phyloP scores from a whole-genome alignment of 1,140 invertebrate species.

The Aphelenchoides fujianensis region DNA sequence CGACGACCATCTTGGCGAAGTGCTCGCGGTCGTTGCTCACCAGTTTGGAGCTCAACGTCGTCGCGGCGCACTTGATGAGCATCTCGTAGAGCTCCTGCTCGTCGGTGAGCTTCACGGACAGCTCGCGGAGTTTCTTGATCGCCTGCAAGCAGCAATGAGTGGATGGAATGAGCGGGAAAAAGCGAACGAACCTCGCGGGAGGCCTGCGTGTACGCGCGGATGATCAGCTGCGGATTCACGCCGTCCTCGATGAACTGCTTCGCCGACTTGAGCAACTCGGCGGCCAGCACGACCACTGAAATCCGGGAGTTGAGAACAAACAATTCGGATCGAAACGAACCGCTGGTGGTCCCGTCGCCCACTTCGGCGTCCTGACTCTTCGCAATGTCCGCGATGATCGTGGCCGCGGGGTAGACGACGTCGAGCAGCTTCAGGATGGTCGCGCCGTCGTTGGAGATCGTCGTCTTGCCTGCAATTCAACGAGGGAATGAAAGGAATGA shows the following conservation, averaged over 20 bases:
- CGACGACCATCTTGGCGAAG: constrained; percentile 94
- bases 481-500: not conserved
- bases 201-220: constrained; percentile 79
- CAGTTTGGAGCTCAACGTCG: constrained; percentile 71
- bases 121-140: constrained; percentile 78
- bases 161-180: not conserved
- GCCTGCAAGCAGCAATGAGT: constrained; percentile 66
- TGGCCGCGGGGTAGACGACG: constrained; percentile 94
- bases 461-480: constrained; percentile 72
- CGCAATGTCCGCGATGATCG: constrained; percentile 95
- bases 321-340: constrained; percentile 15
- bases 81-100: constrained; percentile 71
- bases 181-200: too few species aligned
- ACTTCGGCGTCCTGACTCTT: constrained; percentile 99
- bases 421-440: constrained; percentile 96
- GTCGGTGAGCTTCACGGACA: constrained; percentile 74
- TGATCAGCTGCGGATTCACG: constrained; percentile 88
- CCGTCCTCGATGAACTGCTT: constrained; percentile 94
- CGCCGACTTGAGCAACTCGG: constrained; percentile 89
- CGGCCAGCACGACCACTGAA: constrained; percentile 87
- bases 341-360: constrained; percentile 63
- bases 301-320: constrained; percentile 27
- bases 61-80: constrained; percentile 88
- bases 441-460: constrained; percentile 98
- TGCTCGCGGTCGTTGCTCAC: constrained; percentile 67